Conservation (phyloP, 2,888 invertebrate genomes). For the Cetonia aurata region DNA sequence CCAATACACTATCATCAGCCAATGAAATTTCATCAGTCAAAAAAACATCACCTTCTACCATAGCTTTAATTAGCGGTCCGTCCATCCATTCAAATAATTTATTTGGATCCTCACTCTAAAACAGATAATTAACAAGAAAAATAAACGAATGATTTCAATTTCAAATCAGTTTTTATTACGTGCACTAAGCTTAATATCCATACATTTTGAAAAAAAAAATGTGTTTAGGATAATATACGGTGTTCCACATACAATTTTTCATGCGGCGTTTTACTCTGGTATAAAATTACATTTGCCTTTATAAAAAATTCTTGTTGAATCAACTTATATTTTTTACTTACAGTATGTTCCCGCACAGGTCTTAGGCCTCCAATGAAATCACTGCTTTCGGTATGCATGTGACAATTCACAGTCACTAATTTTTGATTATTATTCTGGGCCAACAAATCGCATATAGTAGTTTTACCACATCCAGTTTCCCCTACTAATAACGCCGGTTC, state of each 20-base stretch:
- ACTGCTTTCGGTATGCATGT: conserved; percentile 98
- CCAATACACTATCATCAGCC: conserved; percentile 97
- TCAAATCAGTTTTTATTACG: no score
- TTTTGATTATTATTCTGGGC: conserved; percentile 77
- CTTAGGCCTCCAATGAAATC: conserved; percentile 97
- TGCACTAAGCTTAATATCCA: no score
- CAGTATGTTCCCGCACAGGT: conserved; percentile 79
- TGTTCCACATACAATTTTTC: no score
- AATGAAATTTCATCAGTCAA: conserved; percentile 98
- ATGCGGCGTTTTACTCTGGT: no score
- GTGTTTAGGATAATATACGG: no score
- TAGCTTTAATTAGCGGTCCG: conserved; percentile 92
- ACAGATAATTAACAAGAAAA: conserved; percentile 26
- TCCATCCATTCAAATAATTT: conserved; percentile 97
- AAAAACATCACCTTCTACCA: conserved; percentile 90
- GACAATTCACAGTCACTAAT: conserved; percentile 92
- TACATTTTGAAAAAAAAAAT: no score
- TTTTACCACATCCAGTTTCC: conserved; percentile 98
- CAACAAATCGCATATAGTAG: conserved; percentile 92
- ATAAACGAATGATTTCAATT: conserved; percentile 5
- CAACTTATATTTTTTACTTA: conserved; percentile 2
- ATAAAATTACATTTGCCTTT: conserved; percentile 42
- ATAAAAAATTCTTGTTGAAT: no score
- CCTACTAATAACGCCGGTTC: conserved; percentile 97
- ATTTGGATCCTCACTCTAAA: conserved; percentile 58